phyloP scores from a whole-genome alignment of 2,113 vertebrate genomes.

The Hypomesus transpacificus region DNA sequence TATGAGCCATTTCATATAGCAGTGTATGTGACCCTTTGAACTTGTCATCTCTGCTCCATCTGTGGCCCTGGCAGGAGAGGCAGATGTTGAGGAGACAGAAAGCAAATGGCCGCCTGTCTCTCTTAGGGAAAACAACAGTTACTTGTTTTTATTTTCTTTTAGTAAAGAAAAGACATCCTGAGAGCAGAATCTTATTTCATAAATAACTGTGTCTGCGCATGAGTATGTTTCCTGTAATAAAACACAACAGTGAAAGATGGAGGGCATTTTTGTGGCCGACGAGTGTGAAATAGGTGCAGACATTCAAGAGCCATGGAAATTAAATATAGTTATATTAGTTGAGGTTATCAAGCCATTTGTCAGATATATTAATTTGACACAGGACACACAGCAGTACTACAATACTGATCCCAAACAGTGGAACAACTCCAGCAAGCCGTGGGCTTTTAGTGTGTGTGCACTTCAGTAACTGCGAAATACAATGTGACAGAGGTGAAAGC shows the following conservation, averaged over 20 bases:
- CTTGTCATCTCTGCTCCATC: not conserved
- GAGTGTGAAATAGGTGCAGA: not conserved
- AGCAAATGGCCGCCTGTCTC: constrained; percentile 18
- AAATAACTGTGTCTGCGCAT: not conserved
- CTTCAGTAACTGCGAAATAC: not conserved
- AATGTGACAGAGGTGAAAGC: constrained; percentile 48
- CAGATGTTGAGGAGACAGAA: constrained; percentile 4
- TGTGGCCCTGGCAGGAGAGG: not conserved
- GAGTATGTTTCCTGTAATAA: not conserved
- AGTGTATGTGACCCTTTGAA: not conserved
- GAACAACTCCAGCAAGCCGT: too few relatives aligned
- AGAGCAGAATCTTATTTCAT: not conserved
- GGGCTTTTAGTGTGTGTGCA: not conserved
- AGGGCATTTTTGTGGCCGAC: not conserved
- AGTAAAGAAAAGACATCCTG: too few relatives aligned
- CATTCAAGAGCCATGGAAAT: not conserved
- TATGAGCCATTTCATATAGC: not conserved
- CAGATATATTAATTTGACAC: not conserved
- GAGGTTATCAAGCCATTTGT: not conserved
- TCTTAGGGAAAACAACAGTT: constrained; percentile 14
- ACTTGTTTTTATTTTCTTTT: constrained; percentile 7
- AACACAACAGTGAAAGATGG: not conserved
- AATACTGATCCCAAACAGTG: too few relatives aligned
- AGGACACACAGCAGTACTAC: not conserved
- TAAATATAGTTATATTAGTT: not conserved